phyloP scores from a whole-genome alignment of 2,113 vertebrate genomes.

The Crocuta crocuta region DNA sequence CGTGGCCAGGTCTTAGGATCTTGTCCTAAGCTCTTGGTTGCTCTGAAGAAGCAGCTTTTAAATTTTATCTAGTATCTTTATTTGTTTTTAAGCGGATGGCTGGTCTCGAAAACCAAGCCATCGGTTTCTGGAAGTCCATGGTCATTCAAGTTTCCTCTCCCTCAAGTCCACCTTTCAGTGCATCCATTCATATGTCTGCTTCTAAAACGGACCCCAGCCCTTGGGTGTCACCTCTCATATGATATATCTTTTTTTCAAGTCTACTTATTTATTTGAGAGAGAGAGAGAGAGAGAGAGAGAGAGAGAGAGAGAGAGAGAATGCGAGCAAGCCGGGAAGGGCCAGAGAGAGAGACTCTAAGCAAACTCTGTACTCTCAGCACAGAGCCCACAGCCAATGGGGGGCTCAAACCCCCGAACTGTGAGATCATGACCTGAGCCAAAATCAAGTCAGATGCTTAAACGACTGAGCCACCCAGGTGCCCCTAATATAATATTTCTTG shows the following conservation, averaged over 20 bases:
- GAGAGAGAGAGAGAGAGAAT: too few relatives aligned
- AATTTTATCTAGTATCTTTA: not conserved
- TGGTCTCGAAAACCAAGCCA: not conserved
- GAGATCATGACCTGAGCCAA: too few relatives aligned
- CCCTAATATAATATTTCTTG: not conserved
- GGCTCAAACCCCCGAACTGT: too few relatives aligned
- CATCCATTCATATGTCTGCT: not conserved
- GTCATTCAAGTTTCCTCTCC: not conserved
- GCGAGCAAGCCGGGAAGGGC: too few relatives aligned
- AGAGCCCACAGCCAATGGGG: too few relatives aligned
- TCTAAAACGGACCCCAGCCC: not conserved
- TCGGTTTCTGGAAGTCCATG: not conserved
- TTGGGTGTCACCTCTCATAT: not conserved
- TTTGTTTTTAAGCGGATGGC: not conserved
- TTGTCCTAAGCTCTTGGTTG: not conserved
- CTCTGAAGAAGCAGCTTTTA: conserved; percentile 20
- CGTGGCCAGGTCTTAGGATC: not conserved
- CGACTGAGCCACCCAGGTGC: too few relatives aligned
- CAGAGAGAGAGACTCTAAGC: too few relatives aligned
- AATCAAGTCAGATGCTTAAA: too few relatives aligned
- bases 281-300: too few relatives aligned
- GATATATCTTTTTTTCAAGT: not conserved
- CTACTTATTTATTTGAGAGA: too few relatives aligned
- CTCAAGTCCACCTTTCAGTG: not conserved
- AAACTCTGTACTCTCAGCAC: too few relatives aligned